Base-by-base conservation (phyloP, 2,113 vertebrate species). In the Leptosomus discolor region DNA sequence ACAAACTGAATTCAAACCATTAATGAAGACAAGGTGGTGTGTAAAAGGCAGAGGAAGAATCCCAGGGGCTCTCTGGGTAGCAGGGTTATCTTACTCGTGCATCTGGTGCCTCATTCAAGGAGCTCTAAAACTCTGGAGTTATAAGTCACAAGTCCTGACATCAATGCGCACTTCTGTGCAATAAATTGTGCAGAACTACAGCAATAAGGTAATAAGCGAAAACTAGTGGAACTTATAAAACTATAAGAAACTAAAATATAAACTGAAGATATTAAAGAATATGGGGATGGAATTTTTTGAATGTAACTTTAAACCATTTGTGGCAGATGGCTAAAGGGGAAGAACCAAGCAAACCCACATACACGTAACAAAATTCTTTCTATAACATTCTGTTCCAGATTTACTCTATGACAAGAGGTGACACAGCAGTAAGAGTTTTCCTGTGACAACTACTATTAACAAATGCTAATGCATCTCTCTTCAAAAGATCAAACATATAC, bases 1-100 rank as follows among this genome's bases (percentile, higher is more conserved):
- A 85, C 45, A 95, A 97, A 96, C 43, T 93, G 46, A 91, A 94
- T 93, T 60, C 85, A 94, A 92, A 91, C 39, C 61, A 88, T 93
- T 90, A 80, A 87, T 12, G 39, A 53, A 67, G 84, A 97, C 77
- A 83, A 65, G 48, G 37, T 64, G 45, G 69, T 21, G 22, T 60
- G 34, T 48, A 64, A 46, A 39, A 75, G 69, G 51, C 36, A 5
- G 68, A 89, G 58, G 57, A 91, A 75, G 54, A 70, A 68, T 90
- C 79, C 76, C 50, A 15, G 48, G 56, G 58, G 58, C 56, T 83
- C 18, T 63, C 37, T 50, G 46, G 34, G 51, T 77, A 95, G 78
- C 64, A 76, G 64, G 58, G 64, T 97, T 96, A 94, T 92, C 90
- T 93, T 77, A 54, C 37, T 88, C 63, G 46, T 56, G 75, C 84